These are phyloP conservation scores for Urechis unicinctus DNA, from an alignment of 2,888 invertebrate species.

Conservation along the genomic window DNA sequence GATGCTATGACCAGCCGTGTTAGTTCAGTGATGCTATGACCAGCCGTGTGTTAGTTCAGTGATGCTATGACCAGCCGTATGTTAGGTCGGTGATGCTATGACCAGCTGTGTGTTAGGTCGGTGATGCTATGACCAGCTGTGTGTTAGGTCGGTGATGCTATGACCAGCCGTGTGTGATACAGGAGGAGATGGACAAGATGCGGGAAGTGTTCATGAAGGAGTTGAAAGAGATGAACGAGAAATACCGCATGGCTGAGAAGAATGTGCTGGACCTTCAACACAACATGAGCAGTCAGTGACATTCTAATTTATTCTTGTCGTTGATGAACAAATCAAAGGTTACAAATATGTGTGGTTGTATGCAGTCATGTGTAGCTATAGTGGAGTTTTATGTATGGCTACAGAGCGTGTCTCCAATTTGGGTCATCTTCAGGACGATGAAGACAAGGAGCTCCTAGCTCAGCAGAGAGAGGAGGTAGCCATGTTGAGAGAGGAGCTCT, in stretches of 20 bases:
- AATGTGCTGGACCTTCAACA: slow-evolving; percentile 2
- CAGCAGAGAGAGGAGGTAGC: slow-evolving; percentile 1
- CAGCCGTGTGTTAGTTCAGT: no score
- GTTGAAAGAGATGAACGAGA: slow-evolving; percentile 32
- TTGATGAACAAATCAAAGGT: no score
- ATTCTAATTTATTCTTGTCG: not conserved
- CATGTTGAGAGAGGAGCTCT: slow-evolving; percentile 1
- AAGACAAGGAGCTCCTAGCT: not conserved
- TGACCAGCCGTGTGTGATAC: no score
- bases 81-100: no score
- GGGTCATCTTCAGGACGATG: slow-evolving; percentile 3
- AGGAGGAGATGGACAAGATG: slow-evolving; percentile 31
- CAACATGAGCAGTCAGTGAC: not conserved
- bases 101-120: no score
- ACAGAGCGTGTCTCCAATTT: slow-evolving; percentile 1
- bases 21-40: no score
- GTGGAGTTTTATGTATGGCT: not conserved
- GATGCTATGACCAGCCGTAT: no score
- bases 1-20: no score
- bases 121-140: no score
- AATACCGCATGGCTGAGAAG: slow-evolving; percentile 30
- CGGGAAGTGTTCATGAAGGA: slow-evolving; percentile 35
- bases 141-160: no score
- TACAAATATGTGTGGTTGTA: no score
- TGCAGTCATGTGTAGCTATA: no score